Percentiles rank a stretch among this genome's conserved stretches.
Evolutionary conservation across 64 coral and sea anemone genomes (phyloP).

Genomic region (Montipora capricornis): DNA sequence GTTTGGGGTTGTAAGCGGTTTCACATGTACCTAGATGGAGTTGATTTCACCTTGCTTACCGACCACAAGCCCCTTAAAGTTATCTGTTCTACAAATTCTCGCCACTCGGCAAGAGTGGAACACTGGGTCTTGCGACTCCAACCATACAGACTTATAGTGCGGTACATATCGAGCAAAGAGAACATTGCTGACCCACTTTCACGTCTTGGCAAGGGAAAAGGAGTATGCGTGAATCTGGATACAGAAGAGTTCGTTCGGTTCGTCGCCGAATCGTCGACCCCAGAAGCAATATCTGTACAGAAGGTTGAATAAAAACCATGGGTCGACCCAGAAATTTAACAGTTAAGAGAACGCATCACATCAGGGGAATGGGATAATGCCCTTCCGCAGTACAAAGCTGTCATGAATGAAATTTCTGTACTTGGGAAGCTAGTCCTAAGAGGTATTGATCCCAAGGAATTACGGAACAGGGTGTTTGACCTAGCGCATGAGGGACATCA

Average conservation of each 20-base stretch:
- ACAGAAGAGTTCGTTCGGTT: conserved; percentile 1
- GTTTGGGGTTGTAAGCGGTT: conserved; percentile 39
- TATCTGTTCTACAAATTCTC: conserved; percentile 52
- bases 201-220: neutral
- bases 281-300: conserved; percentile 12
- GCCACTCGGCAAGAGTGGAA: conserved; percentile 37
- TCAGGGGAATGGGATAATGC: conserved; percentile 33
- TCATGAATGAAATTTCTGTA: conserved; percentile 30
- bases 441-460: conserved; percentile 16
- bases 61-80: conserved; percentile 61
- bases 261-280: conserved; percentile 25
- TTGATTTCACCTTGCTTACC: conserved; percentile 45
- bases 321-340: conserved; percentile 16
- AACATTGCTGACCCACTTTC: conserved; percentile 30
- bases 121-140: conserved; percentile 49
- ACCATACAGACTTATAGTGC: conserved; percentile 27
- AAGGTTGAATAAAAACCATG: conserved; percentile 25
- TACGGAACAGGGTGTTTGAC: conserved; percentile 15
- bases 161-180: conserved; percentile 3
- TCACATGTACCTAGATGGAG: conserved; percentile 50
- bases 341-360: conserved; percentile 10
- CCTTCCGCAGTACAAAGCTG: conserved; percentile 35
- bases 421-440: conserved; percentile 43
- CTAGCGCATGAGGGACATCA: conserved; percentile 67
- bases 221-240: too few relatives aligned